phyloP scores from a whole-genome alignment of 2,797 vertebrate species.

The Morelia viridis region DNA sequence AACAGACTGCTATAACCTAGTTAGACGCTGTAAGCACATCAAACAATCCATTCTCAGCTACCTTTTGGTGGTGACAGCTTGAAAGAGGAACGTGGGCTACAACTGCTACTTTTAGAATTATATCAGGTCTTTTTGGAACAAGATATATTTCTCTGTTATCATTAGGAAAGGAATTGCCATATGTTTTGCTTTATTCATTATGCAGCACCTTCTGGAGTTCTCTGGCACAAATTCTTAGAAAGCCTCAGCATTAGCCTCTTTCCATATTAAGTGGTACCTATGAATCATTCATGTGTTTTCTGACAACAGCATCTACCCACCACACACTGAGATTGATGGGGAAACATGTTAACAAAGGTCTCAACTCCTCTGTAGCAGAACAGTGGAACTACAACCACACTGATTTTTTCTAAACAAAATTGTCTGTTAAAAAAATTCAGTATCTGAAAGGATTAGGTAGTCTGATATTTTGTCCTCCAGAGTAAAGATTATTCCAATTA shows the following conservation, averaged over 20 bases:
- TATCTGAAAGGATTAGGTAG: neutral
- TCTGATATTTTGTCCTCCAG: neutral
- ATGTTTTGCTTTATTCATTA: slow-evolving; percentile 15
- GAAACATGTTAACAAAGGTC: slow-evolving; percentile 12
- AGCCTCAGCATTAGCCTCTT: neutral
- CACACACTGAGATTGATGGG: neutral
- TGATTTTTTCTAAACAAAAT: neutral
- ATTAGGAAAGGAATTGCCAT: neutral
- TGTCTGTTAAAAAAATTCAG: accelerated
- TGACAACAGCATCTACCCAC: neutral
- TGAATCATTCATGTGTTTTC: accelerated
- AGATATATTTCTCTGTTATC: neutral
- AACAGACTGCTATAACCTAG: neutral
- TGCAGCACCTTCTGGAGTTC: neutral
- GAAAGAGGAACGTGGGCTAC: neutral
- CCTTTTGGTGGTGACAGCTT: neutral
- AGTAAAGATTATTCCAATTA: neutral
- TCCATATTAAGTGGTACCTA: neutral
- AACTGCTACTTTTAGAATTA: neutral
- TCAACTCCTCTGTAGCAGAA: neutral
- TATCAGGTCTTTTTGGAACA: neutral
- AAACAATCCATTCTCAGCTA: neutral
- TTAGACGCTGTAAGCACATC: neutral
- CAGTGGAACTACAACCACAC: neutral
- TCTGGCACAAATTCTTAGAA: neutral